A percentile compares a stretch with the other conserved stretches of the same genome.
Evolutionary conservation across 2,113 vertebrate species (phyloP).

Genomic region (Hippocampus zosterae): DNA sequence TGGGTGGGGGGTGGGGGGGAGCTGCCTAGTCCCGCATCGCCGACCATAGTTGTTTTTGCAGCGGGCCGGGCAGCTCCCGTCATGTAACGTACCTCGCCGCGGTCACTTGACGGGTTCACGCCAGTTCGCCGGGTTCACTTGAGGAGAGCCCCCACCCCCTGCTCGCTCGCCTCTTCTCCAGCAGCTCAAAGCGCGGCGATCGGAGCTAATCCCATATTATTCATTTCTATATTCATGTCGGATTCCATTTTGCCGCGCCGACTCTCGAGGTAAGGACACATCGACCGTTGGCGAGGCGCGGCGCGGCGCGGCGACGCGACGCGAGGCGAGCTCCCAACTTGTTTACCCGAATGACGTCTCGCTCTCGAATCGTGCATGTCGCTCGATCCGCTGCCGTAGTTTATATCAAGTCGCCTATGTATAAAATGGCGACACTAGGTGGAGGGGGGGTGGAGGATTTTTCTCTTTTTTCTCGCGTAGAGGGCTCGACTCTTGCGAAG

Average conservation of each 20-base stretch:
- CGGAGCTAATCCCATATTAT: constrained; percentile 73
- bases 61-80: constrained; percentile 53
- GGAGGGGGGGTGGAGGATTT: constrained; percentile 58
- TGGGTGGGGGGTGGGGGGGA: too few relatives aligned
- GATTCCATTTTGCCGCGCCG: constrained; percentile 63
- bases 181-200: constrained; percentile 66
- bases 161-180: constrained; percentile 67
- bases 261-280: constrained; percentile 72
- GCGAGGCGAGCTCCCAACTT: constrained; percentile 59
- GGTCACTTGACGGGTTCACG: constrained; percentile 74
- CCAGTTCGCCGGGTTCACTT: constrained; percentile 74
- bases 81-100: constrained; percentile 69
- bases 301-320: constrained; percentile 13
- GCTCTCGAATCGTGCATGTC: constrained; percentile 60
- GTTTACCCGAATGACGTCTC: constrained; percentile 57
- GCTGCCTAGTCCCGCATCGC: constrained; percentile 69
- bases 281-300: constrained; percentile 36
- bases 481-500: constrained; percentile 49
- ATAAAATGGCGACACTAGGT: constrained; percentile 82
- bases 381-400: constrained; percentile 66
- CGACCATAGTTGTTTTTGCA: constrained; percentile 67
- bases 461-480: constrained; percentile 40
- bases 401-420: constrained; percentile 77
- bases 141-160: constrained; percentile 74
- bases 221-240: constrained; percentile 74